Evolutionary conservation across 1,140 invertebrate species (phyloP), one percentile per base, ranked within the genome.

Genomic region (Eubasilissa regina): DNA sequence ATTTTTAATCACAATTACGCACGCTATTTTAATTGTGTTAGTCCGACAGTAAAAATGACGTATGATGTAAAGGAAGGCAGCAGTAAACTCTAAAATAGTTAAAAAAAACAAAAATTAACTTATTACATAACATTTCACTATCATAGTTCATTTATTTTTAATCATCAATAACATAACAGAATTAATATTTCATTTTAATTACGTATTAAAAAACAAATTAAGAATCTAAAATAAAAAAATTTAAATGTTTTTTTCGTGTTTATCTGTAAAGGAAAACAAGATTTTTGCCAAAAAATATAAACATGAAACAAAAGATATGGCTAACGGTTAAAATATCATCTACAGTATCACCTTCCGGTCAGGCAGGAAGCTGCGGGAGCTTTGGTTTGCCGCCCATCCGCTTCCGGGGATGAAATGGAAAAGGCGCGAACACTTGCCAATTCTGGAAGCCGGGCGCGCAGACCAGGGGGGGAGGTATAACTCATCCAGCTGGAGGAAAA

Each of bases 291-390:
- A 64, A 43, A 43, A 64, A 7, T 15, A 21, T 64, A 43, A 3
- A 43, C 60, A n/a, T 12, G 35, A 51, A 70, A 70, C 66, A 70
- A 70, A 70, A 70, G 66, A 70, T 70, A 70, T 48, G 25, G 48
- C 66, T 51, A 70, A 70, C 66, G 51, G 66, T 21, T 51, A 74
- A 74, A 75, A 75, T 64, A 64, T 75, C 55, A 64, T 75, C 55
- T 62, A 75, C 74, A 75, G 45, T 21, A 56, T 56, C 74, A 48
- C 21, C 55, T 75, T 75, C 74, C 74, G 74, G 74, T 75, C 55
- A 75, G 74, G 74, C 55, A 44, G 74, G 74, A 75, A 75, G 21
- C 56, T 48, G 74, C 74, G 56, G 44, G 58, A 56, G 58, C 43
- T 60, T 60, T 64, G 74, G 53, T 48, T 62, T 48, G 74, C 72